Evolutionary conservation across 2,113 vertebrate genomes (phyloP), one percentile per base, ranked within the genome.

Genomic region (Mormyrus lacerda): DNA sequence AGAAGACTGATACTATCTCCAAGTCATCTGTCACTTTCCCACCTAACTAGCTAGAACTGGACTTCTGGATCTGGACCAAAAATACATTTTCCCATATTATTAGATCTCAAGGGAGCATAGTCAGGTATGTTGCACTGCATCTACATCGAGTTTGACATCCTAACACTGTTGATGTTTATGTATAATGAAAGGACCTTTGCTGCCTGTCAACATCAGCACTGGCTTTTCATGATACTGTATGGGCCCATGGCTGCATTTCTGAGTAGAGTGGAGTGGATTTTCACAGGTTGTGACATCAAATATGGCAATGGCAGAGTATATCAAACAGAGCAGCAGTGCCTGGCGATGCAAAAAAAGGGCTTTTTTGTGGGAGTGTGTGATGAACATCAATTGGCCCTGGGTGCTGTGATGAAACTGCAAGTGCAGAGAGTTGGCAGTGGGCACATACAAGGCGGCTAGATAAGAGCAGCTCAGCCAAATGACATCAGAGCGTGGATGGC

Each of bases 111-210:
- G 45, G 48, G 51, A 48, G 88, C 85, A 91, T 87, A 82, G 91
- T 91, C 10, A 89, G 87, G 90, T 85, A 85, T 61, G 19, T 42
- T 17, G 50, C 92, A 84, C 82, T 91, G 89, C 88, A 53, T 61
- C 55, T 58, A n/a, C 21, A 24, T 6, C n/a, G 55, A 27, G 13
- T 92, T 8, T 27, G 9, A 51, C 45, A 47, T 47, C 8, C n/a
- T 69, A 27, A 27, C 8, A 65, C 24, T 69, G 61, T 13, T 13
- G n/a, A 69, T n/a, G 27, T 13, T 10, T 31, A 27, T 65, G 8
- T 69, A 27, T n/a, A 69, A 31, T 31, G 27, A 69, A 69, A 31
- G 27, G 31, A 31, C 61, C 3, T 31, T 31, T 69, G 61, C 61
- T 69, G 61, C 53, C 53, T 24, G 5, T 55, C 53, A 55, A 55